These are phyloP conservation scores for Turritopsis dohrnii DNA, from an alignment of 30 jellyfish, hydroid and myxozoan genomes.

Conservation along the genomic window DNA sequence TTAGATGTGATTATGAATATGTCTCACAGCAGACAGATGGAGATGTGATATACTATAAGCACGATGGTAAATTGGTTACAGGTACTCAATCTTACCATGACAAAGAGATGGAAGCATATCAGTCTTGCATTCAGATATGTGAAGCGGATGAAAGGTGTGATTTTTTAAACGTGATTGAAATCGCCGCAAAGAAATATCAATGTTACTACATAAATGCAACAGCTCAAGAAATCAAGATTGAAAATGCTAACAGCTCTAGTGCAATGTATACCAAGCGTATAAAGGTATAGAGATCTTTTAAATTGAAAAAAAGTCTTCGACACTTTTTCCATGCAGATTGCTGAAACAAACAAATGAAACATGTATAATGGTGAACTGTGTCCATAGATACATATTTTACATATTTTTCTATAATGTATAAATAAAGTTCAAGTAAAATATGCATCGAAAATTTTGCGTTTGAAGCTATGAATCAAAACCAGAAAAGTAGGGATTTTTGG, in stretches of 20 bases:
- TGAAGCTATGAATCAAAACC: too few relatives aligned
- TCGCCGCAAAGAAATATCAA: neutral
- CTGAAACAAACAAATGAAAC: too few relatives aligned
- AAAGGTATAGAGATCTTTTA: neutral
- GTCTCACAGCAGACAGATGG: neutral
- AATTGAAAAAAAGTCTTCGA: too few relatives aligned
- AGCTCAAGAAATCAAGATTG: neutral
- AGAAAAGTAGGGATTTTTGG: too few relatives aligned
- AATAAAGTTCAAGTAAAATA: too few relatives aligned
- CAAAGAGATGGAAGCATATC: neutral
- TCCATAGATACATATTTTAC: too few relatives aligned
- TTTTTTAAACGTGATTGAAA: neutral
- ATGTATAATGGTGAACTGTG: too few relatives aligned
- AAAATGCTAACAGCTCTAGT: neutral
- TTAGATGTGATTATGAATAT: neutral
- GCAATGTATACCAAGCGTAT: neutral
- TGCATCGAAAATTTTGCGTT: too few relatives aligned
- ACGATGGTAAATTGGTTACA: neutral
- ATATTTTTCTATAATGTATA: too few relatives aligned
- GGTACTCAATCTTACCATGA: neutral
- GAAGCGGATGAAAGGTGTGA: neutral
- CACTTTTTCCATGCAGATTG: too few relatives aligned
- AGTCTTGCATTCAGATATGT: neutral
- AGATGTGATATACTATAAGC: neutral
- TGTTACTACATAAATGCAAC: neutral